Evolutionary conservation across 2,113 vertebrate species (phyloP), one percentile per base, ranked within the genome.

Genomic region (Setophaga kirtlandii): DNA sequence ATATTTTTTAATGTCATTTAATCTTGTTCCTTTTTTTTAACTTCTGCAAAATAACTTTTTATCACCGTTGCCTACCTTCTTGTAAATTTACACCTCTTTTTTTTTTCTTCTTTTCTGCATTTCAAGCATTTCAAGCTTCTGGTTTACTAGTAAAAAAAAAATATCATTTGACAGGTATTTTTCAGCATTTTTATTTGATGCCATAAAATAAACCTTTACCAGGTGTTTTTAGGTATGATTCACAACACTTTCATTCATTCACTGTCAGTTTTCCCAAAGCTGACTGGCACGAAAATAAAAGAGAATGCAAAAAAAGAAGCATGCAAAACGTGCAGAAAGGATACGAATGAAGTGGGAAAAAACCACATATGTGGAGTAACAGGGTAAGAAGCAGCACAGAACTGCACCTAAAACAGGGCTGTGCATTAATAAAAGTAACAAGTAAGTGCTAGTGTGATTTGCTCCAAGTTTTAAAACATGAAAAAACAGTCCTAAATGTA

Each of bases 1-100:
- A 82, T 97, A 95, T 97, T 97, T 98, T 98, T 96, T 83, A 96
- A 97, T 95, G 95, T 97, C 89, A 96, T 97, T 97, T 98, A 97
- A 96, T 96, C 93, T 96, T 89, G 52, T 86, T 63, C 3, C 33
- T 25, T 49, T 67, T 93, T 64, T 44, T 93, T 76, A 63, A 41
- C 83, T 90, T 83, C 39, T 79, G 52, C 65, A 94, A 75, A 87
- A 81, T 94, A 75, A 76, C 76, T 86, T 96, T 96, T 95, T 96
- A 94, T 95, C 95, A 93, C 87, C 1, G 0, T 92, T 82, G 85
- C 79, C 83, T 90, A 91, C 78, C 91, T 93, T 96, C 78, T 95
- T 97, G 79, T 95, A 93, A 95, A 96, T 96, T 97, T 96, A 87
- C 80, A 91, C 56, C 11, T 74, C 9, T 44, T 42, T n/a, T 52